Evolutionary conservation across 2,888 invertebrate genomes (phyloP).

Genomic region (Galeopsomyia nigrocyanea): DNA sequence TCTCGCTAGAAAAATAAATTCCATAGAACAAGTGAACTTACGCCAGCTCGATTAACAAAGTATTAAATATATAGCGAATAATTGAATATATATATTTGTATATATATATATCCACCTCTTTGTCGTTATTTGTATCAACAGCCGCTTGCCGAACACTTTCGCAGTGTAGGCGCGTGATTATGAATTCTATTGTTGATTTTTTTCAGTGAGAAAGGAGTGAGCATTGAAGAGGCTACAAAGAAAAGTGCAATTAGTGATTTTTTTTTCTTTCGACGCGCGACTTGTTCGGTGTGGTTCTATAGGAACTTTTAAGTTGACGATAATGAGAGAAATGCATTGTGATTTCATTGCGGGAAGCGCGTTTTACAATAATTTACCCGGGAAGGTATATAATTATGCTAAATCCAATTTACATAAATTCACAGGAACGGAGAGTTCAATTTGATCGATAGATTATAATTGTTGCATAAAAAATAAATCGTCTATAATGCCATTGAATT

Average conservation of each 20-base stretch:
- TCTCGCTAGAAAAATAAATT: slow-evolving; percentile 48
- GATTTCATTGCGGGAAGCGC: slow-evolving; percentile 21
- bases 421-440: slow-evolving; percentile 6
- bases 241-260: neutral
- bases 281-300: slow-evolving; percentile 12
- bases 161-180: slow-evolving; percentile 49
- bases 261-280: slow-evolving; percentile 3
- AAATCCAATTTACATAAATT: slow-evolving; percentile 11
- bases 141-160: slow-evolving; percentile 41
- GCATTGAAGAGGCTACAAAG: neutral
- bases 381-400: slow-evolving; percentile 6
- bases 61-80: slow-evolving; percentile 17
- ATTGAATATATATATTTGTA: slow-evolving; percentile 46
- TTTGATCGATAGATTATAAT: neutral
- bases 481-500: slow-evolving; percentile 9
- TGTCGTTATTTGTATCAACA: slow-evolving; percentile 17
- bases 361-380: slow-evolving; percentile 7
- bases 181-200: slow-evolving; percentile 19
- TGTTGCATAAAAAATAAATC: slow-evolving; percentile 13
- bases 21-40: slow-evolving; percentile 52
- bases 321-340: slow-evolving; percentile 16
- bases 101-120: slow-evolving; percentile 26
- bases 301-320: slow-evolving; percentile 34
- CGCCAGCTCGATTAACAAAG: slow-evolving; percentile 51
- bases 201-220: too few species aligned